These are phyloP conservation scores for Rhinoraja longicauda DNA, from an alignment of 2,797 vertebrate genomes.

Conservation along the genomic window DNA sequence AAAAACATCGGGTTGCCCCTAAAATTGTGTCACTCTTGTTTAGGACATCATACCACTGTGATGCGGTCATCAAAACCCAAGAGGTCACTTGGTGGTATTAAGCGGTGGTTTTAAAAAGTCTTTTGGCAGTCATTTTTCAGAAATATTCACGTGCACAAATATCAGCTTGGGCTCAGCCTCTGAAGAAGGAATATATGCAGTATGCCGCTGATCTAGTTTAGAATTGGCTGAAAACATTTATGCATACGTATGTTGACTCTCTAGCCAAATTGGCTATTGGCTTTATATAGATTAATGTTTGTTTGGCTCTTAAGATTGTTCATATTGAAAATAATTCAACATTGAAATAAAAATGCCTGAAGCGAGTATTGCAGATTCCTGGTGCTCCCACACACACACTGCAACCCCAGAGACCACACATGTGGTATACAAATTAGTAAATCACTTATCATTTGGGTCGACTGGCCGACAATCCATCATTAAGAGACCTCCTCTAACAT, in stretches of 20 bases:
- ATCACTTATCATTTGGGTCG: background rate
- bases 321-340: background rate
- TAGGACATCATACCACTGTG: background rate
- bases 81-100: background rate
- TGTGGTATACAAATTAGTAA: conserved; percentile 16
- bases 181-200: background rate
- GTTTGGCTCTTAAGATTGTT: background rate
- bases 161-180: background rate
- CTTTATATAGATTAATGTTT: conserved; percentile 14
- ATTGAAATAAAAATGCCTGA: conserved; percentile 15
- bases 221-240: background rate
- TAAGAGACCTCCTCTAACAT: background rate
- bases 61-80: background rate
- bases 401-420: background rate
- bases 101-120: background rate
- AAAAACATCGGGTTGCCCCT: no score
- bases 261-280: background rate
- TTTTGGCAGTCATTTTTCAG: background rate
- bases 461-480: background rate
- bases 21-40: background rate
- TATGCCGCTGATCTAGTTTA: background rate
- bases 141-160: background rate
- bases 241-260: no score
- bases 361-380: background rate
- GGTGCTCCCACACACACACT: background rate